Evolutionary conservation across 2,113 vertebrate genomes (phyloP).

Genomic region (Nannobrachium achirus): DNA sequence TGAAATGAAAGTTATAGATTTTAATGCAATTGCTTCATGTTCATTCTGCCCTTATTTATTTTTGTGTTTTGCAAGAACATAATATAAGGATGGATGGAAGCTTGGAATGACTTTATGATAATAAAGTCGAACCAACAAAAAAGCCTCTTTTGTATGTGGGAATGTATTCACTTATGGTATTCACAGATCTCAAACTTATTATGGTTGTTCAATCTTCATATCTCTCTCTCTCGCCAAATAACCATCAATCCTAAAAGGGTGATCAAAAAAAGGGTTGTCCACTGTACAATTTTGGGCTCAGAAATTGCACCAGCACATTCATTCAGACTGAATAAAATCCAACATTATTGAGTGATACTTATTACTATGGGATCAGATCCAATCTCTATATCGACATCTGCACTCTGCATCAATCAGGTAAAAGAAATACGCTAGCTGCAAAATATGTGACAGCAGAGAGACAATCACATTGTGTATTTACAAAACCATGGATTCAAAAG

Average conservation of each 20-base stretch:
- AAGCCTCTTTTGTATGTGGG: slow-evolving; percentile 48
- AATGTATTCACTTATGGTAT: slow-evolving; percentile 43
- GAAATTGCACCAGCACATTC: slow-evolving; percentile 43
- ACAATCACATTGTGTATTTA: slow-evolving; percentile 72
- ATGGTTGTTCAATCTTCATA: not conserved
- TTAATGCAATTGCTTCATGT: slow-evolving; percentile 13
- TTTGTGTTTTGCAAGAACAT: not conserved
- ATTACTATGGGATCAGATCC: slow-evolving; percentile 50
- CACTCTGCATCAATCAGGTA: slow-evolving; percentile 41
- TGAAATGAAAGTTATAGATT: not conserved
- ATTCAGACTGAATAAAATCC: slow-evolving; percentile 71
- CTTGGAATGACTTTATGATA: slow-evolving; percentile 27
- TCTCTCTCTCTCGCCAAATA: not conserved
- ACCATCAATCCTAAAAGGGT: slow-evolving; percentile 10
- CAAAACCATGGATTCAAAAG: slow-evolving; percentile 64
- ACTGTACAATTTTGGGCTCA: slow-evolving; percentile 44
- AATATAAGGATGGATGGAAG: slow-evolving; percentile 19
- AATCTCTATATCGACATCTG: slow-evolving; percentile 54
- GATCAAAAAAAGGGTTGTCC: slow-evolving; percentile 11
- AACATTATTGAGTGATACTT: slow-evolving; percentile 66
- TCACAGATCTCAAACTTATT: slow-evolving; percentile 50
- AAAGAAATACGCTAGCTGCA: slow-evolving; percentile 23
- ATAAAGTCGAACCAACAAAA: slow-evolving; percentile 43
- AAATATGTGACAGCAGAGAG: slow-evolving; percentile 47
- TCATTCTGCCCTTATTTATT: not conserved